phyloP scores from a whole-genome alignment of 2,888 invertebrate species.

The Druceiella hillmani region DNA sequence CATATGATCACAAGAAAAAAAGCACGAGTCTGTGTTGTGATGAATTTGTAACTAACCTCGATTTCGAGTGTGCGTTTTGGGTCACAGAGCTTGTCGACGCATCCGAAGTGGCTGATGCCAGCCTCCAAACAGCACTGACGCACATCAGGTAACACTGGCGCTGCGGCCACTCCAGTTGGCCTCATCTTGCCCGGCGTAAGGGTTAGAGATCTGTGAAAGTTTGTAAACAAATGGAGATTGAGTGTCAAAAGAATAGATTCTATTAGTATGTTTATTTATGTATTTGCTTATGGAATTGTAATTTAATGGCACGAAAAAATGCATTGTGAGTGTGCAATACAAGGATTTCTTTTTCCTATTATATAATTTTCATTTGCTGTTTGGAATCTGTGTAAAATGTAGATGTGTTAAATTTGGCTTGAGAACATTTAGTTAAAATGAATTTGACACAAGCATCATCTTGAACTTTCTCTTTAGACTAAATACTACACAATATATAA shows the following conservation, averaged over 20 bases:
- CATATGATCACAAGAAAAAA: background rate
- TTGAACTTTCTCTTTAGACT: too few relatives aligned
- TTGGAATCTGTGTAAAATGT: too few relatives aligned
- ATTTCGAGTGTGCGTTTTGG: constrained; percentile 55
- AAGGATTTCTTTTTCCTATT: too few relatives aligned
- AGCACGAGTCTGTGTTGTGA: background rate
- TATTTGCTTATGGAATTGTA: too few relatives aligned
- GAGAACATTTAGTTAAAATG: too few relatives aligned
- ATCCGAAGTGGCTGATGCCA: constrained; percentile 68
- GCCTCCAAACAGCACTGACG: constrained; percentile 64
- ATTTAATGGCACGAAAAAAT: too few relatives aligned
- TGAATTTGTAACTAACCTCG: constrained; percentile 34
- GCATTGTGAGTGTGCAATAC: too few relatives aligned
- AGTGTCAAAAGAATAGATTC: constrained; percentile 1
- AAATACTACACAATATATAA: too few relatives aligned
- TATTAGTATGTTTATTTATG: too few relatives aligned
- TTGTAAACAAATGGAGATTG: background rate
- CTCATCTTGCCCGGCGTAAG: constrained; percentile 60
- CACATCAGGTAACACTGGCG: constrained; percentile 71
- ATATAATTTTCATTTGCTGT: too few relatives aligned
- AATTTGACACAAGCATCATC: too few relatives aligned
- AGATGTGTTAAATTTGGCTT: too few relatives aligned
- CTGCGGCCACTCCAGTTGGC: constrained; percentile 50
- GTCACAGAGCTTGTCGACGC: constrained; percentile 75
- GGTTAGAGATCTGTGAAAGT: constrained; percentile 53